Base-by-base conservation (phyloP, 2,797 vertebrate genomes). In the Avahi laniger region DNA sequence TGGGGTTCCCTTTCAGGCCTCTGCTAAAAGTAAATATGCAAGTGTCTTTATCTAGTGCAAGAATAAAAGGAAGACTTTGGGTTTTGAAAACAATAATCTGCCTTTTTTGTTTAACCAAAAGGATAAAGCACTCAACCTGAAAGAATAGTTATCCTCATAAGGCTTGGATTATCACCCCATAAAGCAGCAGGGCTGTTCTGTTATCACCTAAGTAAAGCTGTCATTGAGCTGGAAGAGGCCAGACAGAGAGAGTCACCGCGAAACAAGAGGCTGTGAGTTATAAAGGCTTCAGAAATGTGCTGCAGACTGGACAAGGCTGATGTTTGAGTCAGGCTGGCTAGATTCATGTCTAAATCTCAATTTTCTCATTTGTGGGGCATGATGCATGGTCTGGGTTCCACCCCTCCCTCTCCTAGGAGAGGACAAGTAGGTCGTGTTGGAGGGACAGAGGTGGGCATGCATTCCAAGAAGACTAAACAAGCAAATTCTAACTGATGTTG, bases 131-230 rank as follows among this genome's bases (percentile, higher is more conserved):
- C 5, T 0, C 0, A 9, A 93, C 94, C 97, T 94, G 97, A 92
- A 94, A 97, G 94, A 97, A 95, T 88, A 95, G 89, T 95, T 96
- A 97, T 78, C 82, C 97, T 93, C 97, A 92, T 38, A 94, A 95
- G 97, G 97, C 95, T 82, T 97, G 96, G 97, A 98, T 98, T 97
- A 97, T 92, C 72, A 15, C 82, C 91, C 97, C 97, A 94, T 97
- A 97, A 98, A 98, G 90, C 93, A 97, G 80, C 91, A 94, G 93
- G 89, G 50, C 0, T 8, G 85, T 96, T 95, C 93, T 97, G 89
- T 98, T 97, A 97, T 96, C 96, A 95, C 96, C 94, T 92, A 96
- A 98, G 95, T 96, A 98, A 98, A 98, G 89, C 94, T 97, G 92
- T 98, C 93, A 92, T 83, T 96, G 94, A 96, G 92, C 96, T 95